Percentiles rank a stretch among this genome's conserved stretches.
These are phyloP conservation scores for Acrocyrtus sp. DNA, from an alignment of 2,888 invertebrate species.

Conservation along the genomic window DNA sequence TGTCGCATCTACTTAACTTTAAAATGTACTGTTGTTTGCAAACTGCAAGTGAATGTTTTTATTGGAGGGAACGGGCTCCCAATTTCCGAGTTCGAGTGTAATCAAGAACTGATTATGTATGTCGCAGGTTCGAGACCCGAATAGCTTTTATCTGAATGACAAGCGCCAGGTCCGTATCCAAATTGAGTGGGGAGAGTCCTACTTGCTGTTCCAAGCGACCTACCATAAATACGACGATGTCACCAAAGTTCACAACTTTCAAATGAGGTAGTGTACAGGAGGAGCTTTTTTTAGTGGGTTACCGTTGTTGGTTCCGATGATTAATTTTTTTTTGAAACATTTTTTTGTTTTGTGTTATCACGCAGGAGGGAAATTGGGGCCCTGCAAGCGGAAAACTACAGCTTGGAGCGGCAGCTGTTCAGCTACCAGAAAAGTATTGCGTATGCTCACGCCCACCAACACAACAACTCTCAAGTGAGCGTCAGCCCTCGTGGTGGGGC, in stretches of 20 bases:
- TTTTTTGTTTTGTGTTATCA: no score
- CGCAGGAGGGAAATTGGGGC: slow-evolving; percentile 80
- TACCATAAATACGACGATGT: slow-evolving; percentile 88
- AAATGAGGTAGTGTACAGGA: no score
- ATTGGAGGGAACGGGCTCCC: no score
- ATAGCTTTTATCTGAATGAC: slow-evolving; percentile 77
- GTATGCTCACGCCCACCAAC: slow-evolving; percentile 70
- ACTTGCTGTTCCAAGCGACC: slow-evolving; percentile 81
- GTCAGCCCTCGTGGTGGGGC: slow-evolving; percentile 42
- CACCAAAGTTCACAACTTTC: slow-evolving; percentile 81
- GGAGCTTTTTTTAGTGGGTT: no score
- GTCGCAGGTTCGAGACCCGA: slow-evolving; percentile 73
- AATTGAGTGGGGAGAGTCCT: slow-evolving; percentile 85
- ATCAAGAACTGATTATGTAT: no score
- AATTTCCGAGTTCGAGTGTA: no score
- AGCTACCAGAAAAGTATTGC: slow-evolving; percentile 84
- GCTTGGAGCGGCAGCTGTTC: slow-evolving; percentile 82
- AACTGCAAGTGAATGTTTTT: no score
- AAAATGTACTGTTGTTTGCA: no score
- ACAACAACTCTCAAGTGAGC: slow-evolving; percentile 38
- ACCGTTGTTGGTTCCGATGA: background rate
- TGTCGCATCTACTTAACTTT: no score
- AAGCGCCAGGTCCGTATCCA: slow-evolving; percentile 80
- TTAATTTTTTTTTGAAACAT: background rate
- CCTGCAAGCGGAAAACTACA: slow-evolving; percentile 85